Conservation (phyloP, 2,797 vertebrate genomes). For the Euphonia xanthogaster region DNA sequence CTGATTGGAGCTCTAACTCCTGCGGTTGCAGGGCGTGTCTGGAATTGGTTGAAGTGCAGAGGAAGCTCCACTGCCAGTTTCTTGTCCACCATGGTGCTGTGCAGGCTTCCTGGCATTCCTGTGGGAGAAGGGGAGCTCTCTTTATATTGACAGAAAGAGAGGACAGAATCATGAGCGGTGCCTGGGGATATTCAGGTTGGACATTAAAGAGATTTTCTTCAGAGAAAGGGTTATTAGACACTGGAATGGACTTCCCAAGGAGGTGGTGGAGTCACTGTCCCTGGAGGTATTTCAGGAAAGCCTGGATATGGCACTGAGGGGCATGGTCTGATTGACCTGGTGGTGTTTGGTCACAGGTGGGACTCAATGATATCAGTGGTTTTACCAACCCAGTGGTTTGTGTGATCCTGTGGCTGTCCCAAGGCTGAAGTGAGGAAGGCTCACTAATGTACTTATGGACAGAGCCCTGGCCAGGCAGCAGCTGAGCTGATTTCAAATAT, state of each 20-base stretch:
- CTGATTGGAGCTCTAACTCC: neutral
- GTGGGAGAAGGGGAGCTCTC: neutral
- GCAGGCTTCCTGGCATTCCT: neutral
- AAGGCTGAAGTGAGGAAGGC: neutral
- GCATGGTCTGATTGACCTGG: fast-evolving
- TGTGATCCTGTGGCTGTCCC: neutral
- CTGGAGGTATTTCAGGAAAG: neutral
- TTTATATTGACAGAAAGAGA: neutral
- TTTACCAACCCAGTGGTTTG: neutral
- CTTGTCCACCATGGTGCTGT: neutral
- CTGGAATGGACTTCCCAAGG: neutral
- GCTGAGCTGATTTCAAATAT: neutral
- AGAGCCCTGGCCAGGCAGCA: neutral
- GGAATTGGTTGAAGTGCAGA: neutral
- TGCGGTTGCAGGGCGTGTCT: neutral
- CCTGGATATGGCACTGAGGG: neutral
- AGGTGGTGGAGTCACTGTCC: neutral
- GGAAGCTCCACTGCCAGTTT: neutral
- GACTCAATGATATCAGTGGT: neutral
- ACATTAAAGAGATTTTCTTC: neutral
- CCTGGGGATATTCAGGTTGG: neutral
- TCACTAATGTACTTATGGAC: neutral
- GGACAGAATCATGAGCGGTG: neutral
- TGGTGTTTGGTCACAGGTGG: fast-evolving
- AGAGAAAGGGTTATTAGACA: neutral